Conservation (phyloP, 1,140 invertebrate species). For the Ostrea denselamellosa region DNA sequence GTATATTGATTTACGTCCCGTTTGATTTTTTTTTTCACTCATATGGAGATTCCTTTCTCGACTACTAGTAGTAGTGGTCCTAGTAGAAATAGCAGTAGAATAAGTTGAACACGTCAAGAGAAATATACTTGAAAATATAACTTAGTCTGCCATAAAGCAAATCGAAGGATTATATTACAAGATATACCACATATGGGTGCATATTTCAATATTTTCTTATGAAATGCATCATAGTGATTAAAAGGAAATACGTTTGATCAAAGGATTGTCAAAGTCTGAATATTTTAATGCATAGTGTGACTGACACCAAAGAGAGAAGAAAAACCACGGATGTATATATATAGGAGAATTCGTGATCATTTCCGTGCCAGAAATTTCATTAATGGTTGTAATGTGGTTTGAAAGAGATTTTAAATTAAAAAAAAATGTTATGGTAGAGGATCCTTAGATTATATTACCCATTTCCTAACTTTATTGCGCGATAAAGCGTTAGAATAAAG, state of each 20-base stretch:
- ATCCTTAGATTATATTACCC: no score
- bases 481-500: background rate
- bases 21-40: no score
- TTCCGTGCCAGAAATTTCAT: background rate
- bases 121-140: no score
- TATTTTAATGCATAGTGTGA: background rate
- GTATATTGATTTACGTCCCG: no score
- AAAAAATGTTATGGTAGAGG: background rate
- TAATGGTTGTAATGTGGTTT: background rate
- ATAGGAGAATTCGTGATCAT: background rate
- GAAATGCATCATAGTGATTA: background rate
- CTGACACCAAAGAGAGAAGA: background rate
- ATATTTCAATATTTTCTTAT: no score
- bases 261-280: background rate
- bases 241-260: background rate
- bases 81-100: no score
- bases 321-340: constrained; percentile 3
- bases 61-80: no score
- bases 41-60: no score
- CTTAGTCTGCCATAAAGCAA: background rate
- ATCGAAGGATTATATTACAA: background rate
- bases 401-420: background rate
- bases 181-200: no score
- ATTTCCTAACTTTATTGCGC: background rate
- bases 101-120: no score